Evolutionary conservation across 2,888 invertebrate species (phyloP).

Genomic region (Crocallis elinguaria): DNA sequence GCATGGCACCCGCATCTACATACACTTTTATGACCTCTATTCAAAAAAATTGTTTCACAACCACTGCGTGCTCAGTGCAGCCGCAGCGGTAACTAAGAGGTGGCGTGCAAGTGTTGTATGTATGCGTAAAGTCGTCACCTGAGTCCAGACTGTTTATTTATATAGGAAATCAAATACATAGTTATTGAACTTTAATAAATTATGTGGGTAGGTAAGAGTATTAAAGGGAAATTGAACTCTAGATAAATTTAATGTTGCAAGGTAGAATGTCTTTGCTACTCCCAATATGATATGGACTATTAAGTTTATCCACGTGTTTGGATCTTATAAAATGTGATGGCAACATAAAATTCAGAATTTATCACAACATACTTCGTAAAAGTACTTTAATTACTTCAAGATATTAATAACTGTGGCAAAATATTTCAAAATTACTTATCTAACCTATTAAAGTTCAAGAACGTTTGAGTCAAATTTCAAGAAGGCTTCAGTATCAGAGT

Average conservation of each 20-base stretch:
- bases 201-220: slow-evolving; percentile 11
- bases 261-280: neutral
- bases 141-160: too few relatives aligned
- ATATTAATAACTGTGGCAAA: slow-evolving; percentile 1
- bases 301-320: too few relatives aligned
- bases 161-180: neutral
- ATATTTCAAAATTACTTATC: neutral
- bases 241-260: slow-evolving; percentile 20
- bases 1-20: too few relatives aligned
- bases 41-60: too few relatives aligned
- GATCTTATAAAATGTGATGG: neutral
- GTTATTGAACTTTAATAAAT: slow-evolving; percentile 3
- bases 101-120: too few relatives aligned
- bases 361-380: neutral
- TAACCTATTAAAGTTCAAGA: slow-evolving; percentile 3
- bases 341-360: too few relatives aligned
- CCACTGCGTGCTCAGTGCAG: too few relatives aligned
- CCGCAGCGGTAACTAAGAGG: too few relatives aligned
- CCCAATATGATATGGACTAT: neutral
- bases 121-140: neutral
- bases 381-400: neutral
- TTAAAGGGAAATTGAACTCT: slow-evolving; percentile 15
- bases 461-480: neutral
- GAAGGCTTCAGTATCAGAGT: neutral
- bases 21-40: too few relatives aligned